Evolutionary conservation across 2,888 invertebrate genomes (phyloP), one percentile per base, ranked within the genome.

Genomic region (Platycnemis pennipes): DNA sequence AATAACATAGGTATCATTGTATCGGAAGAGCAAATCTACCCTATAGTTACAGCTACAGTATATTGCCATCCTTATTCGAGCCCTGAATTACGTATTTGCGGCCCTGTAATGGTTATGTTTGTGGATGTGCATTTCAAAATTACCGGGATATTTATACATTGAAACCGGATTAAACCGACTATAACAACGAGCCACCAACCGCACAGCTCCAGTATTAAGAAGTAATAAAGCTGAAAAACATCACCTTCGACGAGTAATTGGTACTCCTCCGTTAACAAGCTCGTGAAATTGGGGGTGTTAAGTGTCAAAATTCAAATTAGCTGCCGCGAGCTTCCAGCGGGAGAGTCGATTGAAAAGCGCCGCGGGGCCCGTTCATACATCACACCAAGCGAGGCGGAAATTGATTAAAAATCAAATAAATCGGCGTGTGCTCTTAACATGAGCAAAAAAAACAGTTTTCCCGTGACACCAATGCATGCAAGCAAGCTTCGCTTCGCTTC

Each of bases 361-460:
- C 77, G 31, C 22, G 8, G 13, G 31, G 37, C 77, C 77, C 37
- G 37, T 77, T 77, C 77, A 77, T 37, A 77, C 37, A 77, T 77
- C 37, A 37, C 13, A 77, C 31, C 77, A 11, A 37, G 77, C 77
- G 77, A 77, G 77, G 31, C 77, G 77, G 37, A 77, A 77, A 77
- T 77, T 77, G 77, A 77, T 77, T 77, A 77, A 77, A 77, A 77
- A 31, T 77, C 77, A 77, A 77, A 77, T 77, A 77, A 77, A 77
- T 77, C 77, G 31, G 2, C 3, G 77, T 37, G 77, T 37, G 53
- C 53, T 19, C 63, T n/a, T n/a, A n/a, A 26, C 63, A 37, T n/a
- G 16, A 77, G 37, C 37, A 37, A 77, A 77, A 77, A 37, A 13
- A 31, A 8, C 26, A 0, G n/a, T 37, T 37, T 37, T 77, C 16